Base-by-base conservation (phyloP, 1,140 invertebrate genomes). In the Caerostris darwini region DNA sequence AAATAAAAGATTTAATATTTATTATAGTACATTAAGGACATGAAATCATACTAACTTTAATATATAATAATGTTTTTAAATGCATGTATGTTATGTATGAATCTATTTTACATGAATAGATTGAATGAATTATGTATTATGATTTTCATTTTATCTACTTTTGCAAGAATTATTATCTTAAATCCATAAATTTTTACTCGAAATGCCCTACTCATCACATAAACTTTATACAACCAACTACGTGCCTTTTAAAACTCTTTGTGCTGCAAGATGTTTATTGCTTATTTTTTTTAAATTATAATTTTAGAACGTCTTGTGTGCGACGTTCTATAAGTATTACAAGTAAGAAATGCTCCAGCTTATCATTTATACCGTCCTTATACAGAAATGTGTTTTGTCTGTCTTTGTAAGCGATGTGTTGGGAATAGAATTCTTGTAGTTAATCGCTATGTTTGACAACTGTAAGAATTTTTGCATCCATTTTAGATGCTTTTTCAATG, bases 401-500 rank as follows among this genome's bases (percentile, higher is more conserved):
- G 57, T 90, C 54, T 82, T 91, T 82, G 67, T 91, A 58, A 50
- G 89, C 34, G 10, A 57, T 10, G 57, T 69, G 53, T 90, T 90
- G 88, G 88, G 88, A 56, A 71, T 17, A 53, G 67, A 34, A 53
- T 90, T 56, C 53, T 90, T 67, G 8, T 57, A 56, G 88, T 90
- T 90, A 90, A 90, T 90, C 88, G 67, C 61, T 71, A 90, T 90
- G 88, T 90, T 90, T 90, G 59, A 90, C 88, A 90, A 90, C 88
- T 90, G 19, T 10, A 71, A 6, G 19, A 83, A 83, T 3, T 83
- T 83, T 56, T 56, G 57, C 58, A 54, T 34, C 17, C 3, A 59
- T 87, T 87, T 87, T 61, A 8, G 59, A 61, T 58, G 85, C 59
- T 50, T 14, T 7, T 69, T 90, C 64, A 3, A 71, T 4, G 17